phyloP scores from a whole-genome alignment of 2,797 vertebrate species.

The Buphagus erythrorhynchus region DNA sequence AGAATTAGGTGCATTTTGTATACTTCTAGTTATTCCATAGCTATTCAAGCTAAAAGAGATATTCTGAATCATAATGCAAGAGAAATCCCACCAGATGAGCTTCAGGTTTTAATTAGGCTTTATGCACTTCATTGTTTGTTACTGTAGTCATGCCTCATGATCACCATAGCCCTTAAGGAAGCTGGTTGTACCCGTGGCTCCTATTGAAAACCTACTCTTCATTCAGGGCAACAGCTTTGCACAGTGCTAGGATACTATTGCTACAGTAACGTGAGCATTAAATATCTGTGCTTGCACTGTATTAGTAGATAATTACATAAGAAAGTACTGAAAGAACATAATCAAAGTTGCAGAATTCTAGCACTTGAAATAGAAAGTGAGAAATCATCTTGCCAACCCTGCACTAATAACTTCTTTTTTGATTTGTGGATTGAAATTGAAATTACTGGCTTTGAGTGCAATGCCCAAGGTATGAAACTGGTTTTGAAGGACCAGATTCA shows the following conservation, averaged over 20 bases:
- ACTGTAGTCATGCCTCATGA: background rate
- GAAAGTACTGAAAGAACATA: background rate
- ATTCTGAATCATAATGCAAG: background rate
- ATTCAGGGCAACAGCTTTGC: background rate
- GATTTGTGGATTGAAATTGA: background rate
- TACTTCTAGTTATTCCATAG: background rate
- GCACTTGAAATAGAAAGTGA: background rate
- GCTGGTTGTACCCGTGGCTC: background rate
- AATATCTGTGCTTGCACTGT: background rate
- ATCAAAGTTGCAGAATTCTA: background rate
- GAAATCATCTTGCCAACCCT: background rate
- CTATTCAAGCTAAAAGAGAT: background rate
- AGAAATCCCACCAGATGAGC: background rate
- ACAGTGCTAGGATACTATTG: background rate
- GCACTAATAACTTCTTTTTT: background rate
- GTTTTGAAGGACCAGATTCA: background rate
- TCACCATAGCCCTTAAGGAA: background rate
- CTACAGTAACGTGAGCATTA: background rate
- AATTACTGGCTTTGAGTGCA: background rate
- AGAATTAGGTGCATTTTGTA: background rate
- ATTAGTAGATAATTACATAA: background rate
- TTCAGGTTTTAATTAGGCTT: conserved; percentile 4
- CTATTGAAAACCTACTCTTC: background rate
- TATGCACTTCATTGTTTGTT: background rate
- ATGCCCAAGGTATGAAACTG: background rate